Base-by-base conservation (phyloP, 2,797 vertebrate genomes). In the Neostethus bicornis region DNA sequence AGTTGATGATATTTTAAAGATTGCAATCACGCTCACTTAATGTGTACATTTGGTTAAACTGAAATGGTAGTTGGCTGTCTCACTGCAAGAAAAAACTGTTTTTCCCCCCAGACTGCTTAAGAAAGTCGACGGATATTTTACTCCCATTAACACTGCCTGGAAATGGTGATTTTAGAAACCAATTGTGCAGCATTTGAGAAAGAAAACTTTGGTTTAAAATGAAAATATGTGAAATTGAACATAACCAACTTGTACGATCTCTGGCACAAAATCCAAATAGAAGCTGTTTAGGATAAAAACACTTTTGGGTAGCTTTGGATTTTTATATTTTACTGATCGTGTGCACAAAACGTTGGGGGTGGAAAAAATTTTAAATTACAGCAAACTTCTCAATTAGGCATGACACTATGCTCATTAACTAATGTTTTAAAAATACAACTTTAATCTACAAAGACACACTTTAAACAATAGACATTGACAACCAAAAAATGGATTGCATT, bases 1-100 rank as follows among this genome's bases (percentile, higher is more conserved):
- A 78, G 66, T 73, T 87, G 84, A 85, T 67, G 83, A 68, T 79
- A 70, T 87, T 85, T 84, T 83, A 80, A 85, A 85, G 79, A 83
- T 59, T 38, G 73, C 69, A 41, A 81, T 84, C 80, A 25, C 60
- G 85, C 82, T 79, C 67, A 61, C 57, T 73, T 83, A 84, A 81
- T 77, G 65, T 66, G 82, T 79, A 73, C 75, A 74, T 73, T 72
- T 65, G 51, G 75, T 74, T 79, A 66, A 61, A 59, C 58, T 7
- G 45, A 41, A 51, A 31, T 65, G 51, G 54, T 71, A 69, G 85
- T 75, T 79, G 62, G 65, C 66, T 63, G 65, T 67, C 78, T 78
- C 70, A 68, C 75, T 77, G 75, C 56, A 72, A 16, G 28, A 57
- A 70, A 68, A 64, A 44, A 14, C 34, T 39, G 57, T 46, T 32